These are phyloP conservation scores for Pseudois nayaur DNA, from an alignment of 2,113 vertebrate species.

Conservation along the genomic window DNA sequence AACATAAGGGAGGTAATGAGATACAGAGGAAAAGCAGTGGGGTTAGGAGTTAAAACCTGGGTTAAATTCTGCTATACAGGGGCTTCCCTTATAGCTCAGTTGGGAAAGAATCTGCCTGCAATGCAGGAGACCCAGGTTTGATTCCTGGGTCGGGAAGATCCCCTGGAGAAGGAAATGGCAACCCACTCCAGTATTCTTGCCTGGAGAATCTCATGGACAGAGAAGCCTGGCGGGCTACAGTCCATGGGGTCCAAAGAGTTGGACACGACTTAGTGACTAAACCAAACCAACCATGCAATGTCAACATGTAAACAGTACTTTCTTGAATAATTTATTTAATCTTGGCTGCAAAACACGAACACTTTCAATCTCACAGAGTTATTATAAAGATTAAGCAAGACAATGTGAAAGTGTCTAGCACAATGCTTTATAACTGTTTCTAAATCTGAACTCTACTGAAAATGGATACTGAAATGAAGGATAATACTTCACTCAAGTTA, in stretches of 20 bases:
- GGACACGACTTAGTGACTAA: no score
- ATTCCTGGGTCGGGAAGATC: no score
- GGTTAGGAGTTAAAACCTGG: neutral
- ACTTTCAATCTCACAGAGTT: neutral
- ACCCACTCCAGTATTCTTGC: no score
- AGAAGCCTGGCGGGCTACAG: no score
- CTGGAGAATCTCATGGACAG: no score
- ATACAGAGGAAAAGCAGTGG: neutral
- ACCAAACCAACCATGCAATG: neutral
- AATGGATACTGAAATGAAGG: neutral
- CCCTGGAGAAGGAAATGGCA: no score
- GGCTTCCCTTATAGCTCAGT: no score
- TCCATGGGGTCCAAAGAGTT: no score
- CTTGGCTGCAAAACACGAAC: neutral
- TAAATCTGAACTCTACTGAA: constrained; percentile 39
- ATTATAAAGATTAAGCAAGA: neutral
- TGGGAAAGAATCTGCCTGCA: no score
- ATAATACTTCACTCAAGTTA: neutral
- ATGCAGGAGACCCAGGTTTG: no score
- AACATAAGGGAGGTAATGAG: neutral
- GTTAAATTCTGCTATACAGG: neutral
- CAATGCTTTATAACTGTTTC: neutral
- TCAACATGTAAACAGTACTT: neutral
- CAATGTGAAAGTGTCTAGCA: neutral
- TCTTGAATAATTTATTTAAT: neutral